These are phyloP conservation scores for Eupithecia pulchellata DNA, from an alignment of 2,888 invertebrate genomes.

Conservation along the genomic window DNA sequence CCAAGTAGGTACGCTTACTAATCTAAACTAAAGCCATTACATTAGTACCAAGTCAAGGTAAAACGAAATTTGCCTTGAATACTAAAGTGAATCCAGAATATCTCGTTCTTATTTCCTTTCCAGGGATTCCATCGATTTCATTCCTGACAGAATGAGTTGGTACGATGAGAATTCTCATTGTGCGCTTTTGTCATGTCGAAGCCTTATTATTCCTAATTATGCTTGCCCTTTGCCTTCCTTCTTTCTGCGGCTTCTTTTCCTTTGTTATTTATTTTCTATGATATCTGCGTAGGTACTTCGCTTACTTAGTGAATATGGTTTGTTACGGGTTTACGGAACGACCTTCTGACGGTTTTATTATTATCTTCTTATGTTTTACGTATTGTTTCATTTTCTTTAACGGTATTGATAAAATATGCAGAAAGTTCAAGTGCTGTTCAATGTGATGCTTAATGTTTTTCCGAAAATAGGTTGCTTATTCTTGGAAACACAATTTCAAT, in stretches of 20 bases:
- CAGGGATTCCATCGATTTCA: constrained; percentile 43
- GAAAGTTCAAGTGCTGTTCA: constrained; percentile 9
- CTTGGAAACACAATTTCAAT: not conserved
- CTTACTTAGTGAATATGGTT: constrained; percentile 49
- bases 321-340: constrained; percentile 28
- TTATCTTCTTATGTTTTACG: constrained; percentile 50
- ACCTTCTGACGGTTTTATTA: constrained; percentile 25
- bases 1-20: not conserved
- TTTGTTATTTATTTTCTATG: constrained; percentile 65
- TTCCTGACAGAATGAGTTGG: constrained; percentile 48
- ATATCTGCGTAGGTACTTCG: constrained; percentile 49
- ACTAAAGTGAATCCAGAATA: constrained; percentile 1
- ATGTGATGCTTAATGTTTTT: not conserved
- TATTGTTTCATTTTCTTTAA: constrained; percentile 23
- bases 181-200: constrained; percentile 64
- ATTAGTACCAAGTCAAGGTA: not conserved
- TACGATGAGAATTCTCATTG: constrained; percentile 55
- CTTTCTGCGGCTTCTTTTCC: constrained; percentile 65
- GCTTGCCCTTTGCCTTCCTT: constrained; percentile 61
- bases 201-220: constrained; percentile 77
- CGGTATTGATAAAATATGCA: constrained; percentile 25
- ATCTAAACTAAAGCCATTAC: not conserved
- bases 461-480: not conserved
- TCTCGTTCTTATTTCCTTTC: constrained; percentile 12
- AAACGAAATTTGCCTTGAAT: not conserved